Percentiles rank a stretch among this genome's conserved stretches.
Conservation (phyloP, 2,113 vertebrate genomes). For the Ginglymostoma cirratum region DNA sequence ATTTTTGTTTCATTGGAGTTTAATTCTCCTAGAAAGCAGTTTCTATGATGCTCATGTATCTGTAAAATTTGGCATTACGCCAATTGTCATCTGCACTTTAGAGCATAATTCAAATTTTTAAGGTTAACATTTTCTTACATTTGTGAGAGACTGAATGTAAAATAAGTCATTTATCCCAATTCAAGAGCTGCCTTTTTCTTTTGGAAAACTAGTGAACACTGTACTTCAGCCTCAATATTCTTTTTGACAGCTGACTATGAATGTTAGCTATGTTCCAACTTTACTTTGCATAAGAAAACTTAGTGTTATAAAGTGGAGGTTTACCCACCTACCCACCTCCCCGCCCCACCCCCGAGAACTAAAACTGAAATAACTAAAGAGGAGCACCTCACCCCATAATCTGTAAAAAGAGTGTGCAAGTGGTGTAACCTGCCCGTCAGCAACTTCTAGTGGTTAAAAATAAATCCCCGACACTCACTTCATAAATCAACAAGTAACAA, state of each 20-base stretch:
- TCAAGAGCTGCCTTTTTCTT: background rate
- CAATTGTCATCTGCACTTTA: background rate
- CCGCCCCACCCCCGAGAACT: too few relatives aligned
- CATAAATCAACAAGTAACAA: too few relatives aligned
- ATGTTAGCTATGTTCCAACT: background rate
- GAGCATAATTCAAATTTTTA: background rate
- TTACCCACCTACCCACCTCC: background rate
- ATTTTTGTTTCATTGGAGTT: conserved; percentile 52
- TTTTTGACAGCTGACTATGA: background rate
- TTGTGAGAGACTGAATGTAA: background rate
- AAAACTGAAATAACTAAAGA: too few relatives aligned
- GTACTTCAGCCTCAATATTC: background rate
- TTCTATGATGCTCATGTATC: conserved; percentile 40
- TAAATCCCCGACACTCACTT: too few relatives aligned
- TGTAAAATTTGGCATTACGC: conserved; percentile 40
- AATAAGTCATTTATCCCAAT: background rate
- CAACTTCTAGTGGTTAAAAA: too few relatives aligned
- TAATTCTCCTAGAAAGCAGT: conserved; percentile 47
- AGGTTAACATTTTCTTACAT: background rate
- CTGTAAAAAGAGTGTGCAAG: too few relatives aligned
- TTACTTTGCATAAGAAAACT: background rate
- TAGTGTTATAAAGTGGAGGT: too few relatives aligned
- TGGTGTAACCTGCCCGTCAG: too few relatives aligned
- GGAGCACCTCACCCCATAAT: too few relatives aligned
- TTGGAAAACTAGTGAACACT: background rate